A percentile compares a stretch with the other conserved stretches of the same genome.
phyloP scores from a whole-genome alignment of 2,113 vertebrate genomes.

The Elephantulus edwardii region DNA sequence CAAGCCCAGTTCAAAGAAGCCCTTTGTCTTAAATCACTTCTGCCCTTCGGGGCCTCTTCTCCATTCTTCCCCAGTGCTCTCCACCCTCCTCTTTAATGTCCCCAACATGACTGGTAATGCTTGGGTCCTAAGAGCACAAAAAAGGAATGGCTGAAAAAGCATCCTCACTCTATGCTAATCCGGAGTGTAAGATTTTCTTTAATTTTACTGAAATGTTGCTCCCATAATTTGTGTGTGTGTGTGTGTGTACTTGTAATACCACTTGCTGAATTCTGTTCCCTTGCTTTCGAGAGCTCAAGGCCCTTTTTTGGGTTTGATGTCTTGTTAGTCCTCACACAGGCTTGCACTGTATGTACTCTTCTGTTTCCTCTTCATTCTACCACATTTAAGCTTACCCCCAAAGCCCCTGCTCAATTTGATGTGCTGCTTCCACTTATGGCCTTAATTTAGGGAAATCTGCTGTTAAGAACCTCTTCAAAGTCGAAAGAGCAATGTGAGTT shows the following conservation, averaged over 20 bases:
- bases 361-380: background rate
- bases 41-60: background rate
- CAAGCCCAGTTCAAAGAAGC: conserved; percentile 37
- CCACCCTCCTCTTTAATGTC: conserved; percentile 42
- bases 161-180: conserved; percentile 14
- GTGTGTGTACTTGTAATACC: conserved; percentile 7
- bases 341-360: background rate
- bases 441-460: conserved; percentile 3
- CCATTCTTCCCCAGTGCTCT: background rate
- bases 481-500: too few relatives aligned
- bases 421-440: background rate
- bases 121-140: conserved; percentile 6
- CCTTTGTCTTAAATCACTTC: conserved; percentile 38
- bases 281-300: conserved; percentile 5
- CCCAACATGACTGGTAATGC: background rate
- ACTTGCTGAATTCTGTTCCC: background rate
- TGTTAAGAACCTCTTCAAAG: too few relatives aligned
- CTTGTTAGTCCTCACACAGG: background rate
- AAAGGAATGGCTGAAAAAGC: conserved; percentile 32
- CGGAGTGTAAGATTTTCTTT: conserved; percentile 22
- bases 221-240: conserved; percentile 6
- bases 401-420: background rate
- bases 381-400: background rate
- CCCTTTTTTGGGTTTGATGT: background rate
- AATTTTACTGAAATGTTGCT: conserved; percentile 50